These are phyloP conservation scores for Pelosia muscerda DNA, from an alignment of 2,888 invertebrate genomes.

Conservation along the genomic window DNA sequence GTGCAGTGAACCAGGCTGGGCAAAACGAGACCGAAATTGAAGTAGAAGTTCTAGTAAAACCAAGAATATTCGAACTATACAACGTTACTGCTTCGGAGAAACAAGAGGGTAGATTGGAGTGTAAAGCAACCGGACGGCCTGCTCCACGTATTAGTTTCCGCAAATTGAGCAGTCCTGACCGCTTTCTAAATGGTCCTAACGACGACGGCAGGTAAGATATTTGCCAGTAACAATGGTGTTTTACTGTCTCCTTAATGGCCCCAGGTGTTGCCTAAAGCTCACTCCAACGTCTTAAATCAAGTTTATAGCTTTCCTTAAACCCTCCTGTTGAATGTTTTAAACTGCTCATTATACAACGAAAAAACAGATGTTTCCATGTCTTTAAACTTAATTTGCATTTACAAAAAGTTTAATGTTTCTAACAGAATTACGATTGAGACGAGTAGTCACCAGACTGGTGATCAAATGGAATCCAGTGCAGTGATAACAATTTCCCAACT, in stretches of 20 bases:
- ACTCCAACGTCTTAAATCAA: conserved; percentile 28
- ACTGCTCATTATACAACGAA: conserved; percentile 17
- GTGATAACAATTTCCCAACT: conserved; percentile 89
- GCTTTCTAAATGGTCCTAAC: conserved; percentile 88
- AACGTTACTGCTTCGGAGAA: conserved; percentile 90
- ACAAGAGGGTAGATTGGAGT: conserved; percentile 89
- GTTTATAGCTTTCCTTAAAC: conserved; percentile 23
- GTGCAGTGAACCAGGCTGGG: conserved; percentile 93
- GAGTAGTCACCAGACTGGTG: conserved; percentile 79
- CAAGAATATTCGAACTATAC: conserved; percentile 91
- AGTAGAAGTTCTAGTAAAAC: conserved; percentile 91
- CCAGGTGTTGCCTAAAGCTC: conserved; percentile 34
- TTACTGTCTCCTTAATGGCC: conserved; percentile 43
- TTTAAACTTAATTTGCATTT: conserved; percentile 26
- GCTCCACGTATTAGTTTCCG: conserved; percentile 93
- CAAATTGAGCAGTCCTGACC: conserved; percentile 89
- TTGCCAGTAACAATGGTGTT: conserved; percentile 44
- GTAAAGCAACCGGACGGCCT: conserved; percentile 93
- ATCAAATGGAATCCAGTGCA: conserved; percentile 86
- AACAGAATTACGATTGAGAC: conserved; percentile 88
- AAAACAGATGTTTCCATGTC: conserved; percentile 26
- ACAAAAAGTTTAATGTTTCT: conserved; percentile 20
- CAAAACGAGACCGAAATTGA: conserved; percentile 89
- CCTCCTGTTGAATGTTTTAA: conserved; percentile 24
- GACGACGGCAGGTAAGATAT: conserved; percentile 86